phyloP scores from a whole-genome alignment of 2,113 vertebrate genomes.

The Scatophagus argus region DNA sequence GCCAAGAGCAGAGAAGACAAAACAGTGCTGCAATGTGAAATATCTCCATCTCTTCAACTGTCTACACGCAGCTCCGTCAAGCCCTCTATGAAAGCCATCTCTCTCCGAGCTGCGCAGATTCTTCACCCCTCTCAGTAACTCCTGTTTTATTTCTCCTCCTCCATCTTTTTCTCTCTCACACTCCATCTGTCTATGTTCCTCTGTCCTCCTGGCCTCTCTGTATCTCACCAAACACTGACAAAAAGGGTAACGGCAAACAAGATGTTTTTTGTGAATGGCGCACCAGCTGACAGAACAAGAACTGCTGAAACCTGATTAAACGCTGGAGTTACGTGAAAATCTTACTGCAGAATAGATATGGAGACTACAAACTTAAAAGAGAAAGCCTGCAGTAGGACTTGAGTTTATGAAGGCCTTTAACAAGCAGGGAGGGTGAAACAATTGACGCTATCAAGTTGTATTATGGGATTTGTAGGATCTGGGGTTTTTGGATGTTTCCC shows the following conservation, averaged over 20 bases:
- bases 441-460: background rate
- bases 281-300: background rate
- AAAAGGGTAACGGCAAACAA: background rate
- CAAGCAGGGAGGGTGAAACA: background rate
- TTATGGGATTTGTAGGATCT: background rate
- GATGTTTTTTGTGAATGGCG: background rate
- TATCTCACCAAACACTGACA: background rate
- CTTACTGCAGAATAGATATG: no score
- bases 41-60: slow-evolving; percentile 38
- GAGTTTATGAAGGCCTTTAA: no score
- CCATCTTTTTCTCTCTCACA: slow-evolving; percentile 16
- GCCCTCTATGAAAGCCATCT: slow-evolving; percentile 37
- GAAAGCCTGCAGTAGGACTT: no score
- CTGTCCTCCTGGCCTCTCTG: background rate
- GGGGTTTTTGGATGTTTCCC: background rate
- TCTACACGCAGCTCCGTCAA: slow-evolving; percentile 44
- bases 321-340: background rate
- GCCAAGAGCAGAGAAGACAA: slow-evolving; percentile 47
- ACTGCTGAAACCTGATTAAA: no score
- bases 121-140: slow-evolving; percentile 4
- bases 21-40: slow-evolving; percentile 43
- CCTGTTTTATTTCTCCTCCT: slow-evolving; percentile 19
- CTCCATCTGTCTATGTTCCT: background rate
- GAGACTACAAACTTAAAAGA: no score
- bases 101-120: background rate